These are phyloP conservation scores for Taenioides sp. DNA, from an alignment of 2,797 vertebrate species.

Conservation along the genomic window DNA sequence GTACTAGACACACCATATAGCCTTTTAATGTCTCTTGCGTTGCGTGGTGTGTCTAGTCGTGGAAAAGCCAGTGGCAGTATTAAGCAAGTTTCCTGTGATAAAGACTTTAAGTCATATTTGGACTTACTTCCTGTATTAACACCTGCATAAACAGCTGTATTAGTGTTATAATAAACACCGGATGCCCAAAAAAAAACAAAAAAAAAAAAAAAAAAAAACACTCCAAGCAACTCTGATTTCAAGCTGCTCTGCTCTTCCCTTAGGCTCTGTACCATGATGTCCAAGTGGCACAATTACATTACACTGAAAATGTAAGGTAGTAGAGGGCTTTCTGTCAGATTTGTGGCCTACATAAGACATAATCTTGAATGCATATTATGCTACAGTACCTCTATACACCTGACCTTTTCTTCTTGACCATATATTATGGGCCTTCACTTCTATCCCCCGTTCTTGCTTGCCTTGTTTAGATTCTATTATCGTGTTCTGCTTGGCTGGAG, in stretches of 20 bases:
- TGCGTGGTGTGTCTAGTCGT: too few relatives aligned
- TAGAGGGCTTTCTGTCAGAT: background rate
- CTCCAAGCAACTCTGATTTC: background rate
- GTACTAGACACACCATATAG: too few relatives aligned
- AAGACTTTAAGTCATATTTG: background rate
- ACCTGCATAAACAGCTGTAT: background rate
- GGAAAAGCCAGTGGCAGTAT: too few relatives aligned
- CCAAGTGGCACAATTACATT: background rate
- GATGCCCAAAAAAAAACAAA: background rate
- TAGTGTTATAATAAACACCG: background rate
- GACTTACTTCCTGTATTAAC: background rate
- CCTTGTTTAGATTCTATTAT: slow-evolving; percentile 68
- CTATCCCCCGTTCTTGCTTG: slow-evolving; percentile 30
- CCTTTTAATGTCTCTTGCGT: too few relatives aligned
- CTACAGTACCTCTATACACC: slow-evolving; percentile 22
- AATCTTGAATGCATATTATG: slow-evolving; percentile 4
- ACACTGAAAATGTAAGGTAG: background rate
- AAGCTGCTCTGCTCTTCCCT: background rate
- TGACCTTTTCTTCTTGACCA: slow-evolving; percentile 16
- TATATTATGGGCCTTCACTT: slow-evolving; percentile 18
- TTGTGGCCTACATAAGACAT: background rate
- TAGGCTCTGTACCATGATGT: background rate
- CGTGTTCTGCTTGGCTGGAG: slow-evolving; percentile 53
- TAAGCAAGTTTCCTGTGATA: background rate
- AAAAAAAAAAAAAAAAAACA: background rate